Evolutionary conservation across 1,140 invertebrate genomes (phyloP).

Genomic region (Aphelenchoides avenae): DNA sequence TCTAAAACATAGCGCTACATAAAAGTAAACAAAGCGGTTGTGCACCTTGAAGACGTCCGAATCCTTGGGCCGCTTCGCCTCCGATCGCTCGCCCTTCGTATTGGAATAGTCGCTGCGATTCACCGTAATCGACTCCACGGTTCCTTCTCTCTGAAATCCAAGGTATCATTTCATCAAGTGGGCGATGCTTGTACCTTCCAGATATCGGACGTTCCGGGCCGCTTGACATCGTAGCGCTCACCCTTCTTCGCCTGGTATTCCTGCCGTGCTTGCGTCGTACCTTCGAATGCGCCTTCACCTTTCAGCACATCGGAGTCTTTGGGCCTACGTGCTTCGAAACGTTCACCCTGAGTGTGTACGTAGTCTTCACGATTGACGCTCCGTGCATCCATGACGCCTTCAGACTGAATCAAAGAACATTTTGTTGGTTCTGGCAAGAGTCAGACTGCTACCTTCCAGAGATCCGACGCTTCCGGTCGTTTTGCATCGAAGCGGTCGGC

Average conservation of each 20-base stretch:
- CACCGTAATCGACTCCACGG: slow-evolving; percentile 35
- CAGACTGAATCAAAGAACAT: too few species aligned
- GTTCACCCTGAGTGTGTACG: slow-evolving; percentile 6
- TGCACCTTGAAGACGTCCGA: slow-evolving; percentile 8
- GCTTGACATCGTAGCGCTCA: slow-evolving; percentile 34
- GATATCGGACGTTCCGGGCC: slow-evolving; percentile 27
- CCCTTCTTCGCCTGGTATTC: slow-evolving; percentile 18
- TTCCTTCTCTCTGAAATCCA: slow-evolving; percentile 36
- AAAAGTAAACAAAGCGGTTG: too few species aligned
- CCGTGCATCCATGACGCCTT: too few species aligned
- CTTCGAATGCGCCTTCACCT: slow-evolving; percentile 30
- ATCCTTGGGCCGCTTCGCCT: neutral
- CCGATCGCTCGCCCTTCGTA: slow-evolving; percentile 12
- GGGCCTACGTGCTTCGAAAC: slow-evolving; percentile 10
- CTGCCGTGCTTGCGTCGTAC: slow-evolving; percentile 17
- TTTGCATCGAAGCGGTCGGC: slow-evolving; percentile 23
- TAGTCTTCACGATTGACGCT: slow-evolving; percentile 4
- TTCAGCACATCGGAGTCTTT: slow-evolving; percentile 32
- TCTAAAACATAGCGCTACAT: too few species aligned
- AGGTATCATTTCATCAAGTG: neutral
- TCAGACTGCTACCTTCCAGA: slow-evolving; percentile 18
- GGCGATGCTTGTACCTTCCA: slow-evolving; percentile 20
- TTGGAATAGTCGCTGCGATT: slow-evolving; percentile 27
- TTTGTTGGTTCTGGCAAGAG: too few species aligned
- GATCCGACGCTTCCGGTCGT: slow-evolving; percentile 23